A percentile compares a stretch with the other conserved stretches of the same genome.
phyloP scores from a whole-genome alignment of 2,888 invertebrate species.

The Apotomis betuletana region DNA sequence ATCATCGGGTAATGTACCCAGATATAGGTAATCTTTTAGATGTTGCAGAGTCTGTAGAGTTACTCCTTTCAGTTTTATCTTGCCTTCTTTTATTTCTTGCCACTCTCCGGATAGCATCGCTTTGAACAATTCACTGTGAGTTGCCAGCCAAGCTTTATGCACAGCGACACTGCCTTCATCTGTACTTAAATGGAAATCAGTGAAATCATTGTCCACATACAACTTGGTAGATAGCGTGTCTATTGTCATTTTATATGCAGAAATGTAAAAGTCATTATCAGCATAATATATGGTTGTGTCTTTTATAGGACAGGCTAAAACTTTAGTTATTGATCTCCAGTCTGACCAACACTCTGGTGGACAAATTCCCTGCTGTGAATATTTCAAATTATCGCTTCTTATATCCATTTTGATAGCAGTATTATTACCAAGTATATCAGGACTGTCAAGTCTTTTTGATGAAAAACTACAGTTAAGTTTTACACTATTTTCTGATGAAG shows the following conservation, averaged over 20 bases:
- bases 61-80: slow-evolving; percentile 56
- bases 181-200: slow-evolving; percentile 61
- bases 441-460: not conserved
- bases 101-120: slow-evolving; percentile 60
- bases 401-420: not conserved
- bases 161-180: slow-evolving; percentile 60
- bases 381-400: slow-evolving; percentile 1
- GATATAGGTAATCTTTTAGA: slow-evolving; percentile 61
- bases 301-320: not conserved
- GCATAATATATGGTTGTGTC: not conserved
- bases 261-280: not conserved
- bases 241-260: slow-evolving; percentile 57
- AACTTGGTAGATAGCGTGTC: slow-evolving; percentile 46
- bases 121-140: slow-evolving; percentile 59
- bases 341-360: slow-evolving; percentile 49
- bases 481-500: not conserved
- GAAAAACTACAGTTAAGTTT: slow-evolving; percentile 16
- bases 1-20: slow-evolving; percentile 53
- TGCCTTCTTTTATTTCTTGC: slow-evolving; percentile 58
- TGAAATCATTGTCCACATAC: slow-evolving; percentile 58
- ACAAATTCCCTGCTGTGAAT: not conserved
- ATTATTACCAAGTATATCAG: not conserved
- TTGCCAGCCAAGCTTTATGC: slow-evolving; percentile 60
- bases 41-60: slow-evolving; percentile 56
- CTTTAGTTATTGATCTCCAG: not conserved